Percentiles rank a stretch among this genome's conserved stretches.
Evolutionary conservation across 2,113 vertebrate species (phyloP).

Genomic region (Oryzias curvinotus): DNA sequence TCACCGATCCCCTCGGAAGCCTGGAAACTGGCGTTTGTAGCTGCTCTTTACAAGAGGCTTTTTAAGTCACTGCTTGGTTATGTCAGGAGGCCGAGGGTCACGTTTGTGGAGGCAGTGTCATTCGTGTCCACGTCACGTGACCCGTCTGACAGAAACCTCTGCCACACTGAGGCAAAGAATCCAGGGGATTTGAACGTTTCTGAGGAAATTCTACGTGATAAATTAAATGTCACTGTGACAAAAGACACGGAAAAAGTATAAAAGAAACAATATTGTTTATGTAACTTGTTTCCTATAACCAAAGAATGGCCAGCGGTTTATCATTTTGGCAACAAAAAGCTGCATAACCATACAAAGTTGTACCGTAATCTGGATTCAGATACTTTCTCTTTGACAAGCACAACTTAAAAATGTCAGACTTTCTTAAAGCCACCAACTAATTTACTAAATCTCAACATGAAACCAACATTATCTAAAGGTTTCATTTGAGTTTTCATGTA

Average conservation of each 20-base stretch:
- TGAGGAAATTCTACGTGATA: constrained; percentile 25
- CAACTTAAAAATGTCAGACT: no score
- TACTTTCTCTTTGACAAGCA: no score
- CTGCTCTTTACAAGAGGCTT: not conserved
- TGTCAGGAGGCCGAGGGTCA: constrained; percentile 21
- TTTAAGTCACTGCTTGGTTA: constrained; percentile 18
- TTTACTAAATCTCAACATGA: no score
- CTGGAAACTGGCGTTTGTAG: not conserved
- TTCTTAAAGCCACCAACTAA: no score
- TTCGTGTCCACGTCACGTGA: constrained; percentile 52
- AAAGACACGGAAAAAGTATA: not conserved
- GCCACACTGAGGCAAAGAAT: constrained; percentile 47
- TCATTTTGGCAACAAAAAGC: no score
- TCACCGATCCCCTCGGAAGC: constrained; percentile 22
- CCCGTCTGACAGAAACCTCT: constrained; percentile 60
- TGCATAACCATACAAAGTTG: no score
- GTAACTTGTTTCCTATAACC: no score
- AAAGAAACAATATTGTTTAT: no score
- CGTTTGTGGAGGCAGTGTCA: not conserved
- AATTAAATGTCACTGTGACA: constrained; percentile 10
- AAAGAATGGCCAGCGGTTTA: no score
- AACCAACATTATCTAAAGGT: no score
- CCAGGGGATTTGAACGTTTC: constrained; percentile 25
- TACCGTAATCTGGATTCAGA: no score
- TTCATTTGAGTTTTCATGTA: no score